Base-by-base conservation (phyloP, 2,113 vertebrate species). In the Hyla sarda region DNA sequence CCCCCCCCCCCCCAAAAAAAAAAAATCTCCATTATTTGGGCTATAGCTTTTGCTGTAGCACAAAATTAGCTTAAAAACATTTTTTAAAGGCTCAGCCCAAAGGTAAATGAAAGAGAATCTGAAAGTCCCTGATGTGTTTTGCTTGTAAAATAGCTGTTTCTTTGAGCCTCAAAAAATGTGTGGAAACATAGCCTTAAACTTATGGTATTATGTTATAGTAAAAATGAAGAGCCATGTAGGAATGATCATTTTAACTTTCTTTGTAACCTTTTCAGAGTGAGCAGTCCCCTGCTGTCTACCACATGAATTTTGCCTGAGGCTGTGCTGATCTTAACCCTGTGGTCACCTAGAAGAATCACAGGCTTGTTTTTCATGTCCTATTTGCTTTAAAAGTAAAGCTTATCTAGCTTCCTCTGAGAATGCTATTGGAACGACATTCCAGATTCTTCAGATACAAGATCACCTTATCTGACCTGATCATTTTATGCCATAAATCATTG, bases 351-450 rank as follows among this genome's bases (percentile, higher is more conserved):
- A 32, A 80, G 56, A 67, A 41, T 58, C 72, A 86, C 41, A 47
- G 48, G 76, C 76, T 72, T 80, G 84, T 86, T 86, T 80, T 86
- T 80, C 84, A 80, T 80, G 76, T 86, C 75, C 45, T 72, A 45
- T 80, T 80, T 80, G 23, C 84, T 50, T 72, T 86, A n/a, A 78
- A 85, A 85, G 75, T 34, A 71, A 71, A 45, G 1, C 76, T 86
- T 86, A 86, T 80, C 75, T 86, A 45, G 32, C 76, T 86, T 86
- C 58, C 50, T 48, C 48, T 58, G 16, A 71, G 52, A 80, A 67
- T 21, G 10, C 76, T 79, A 79, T 41, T 21, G 48, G 84, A 54
- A 71, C 28, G 30, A 52, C 75, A 80, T 71, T 86, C 76, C 72
- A 72, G 79, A 79, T 72, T 86, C 32, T 56, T 72, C 52, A 86